Evolutionary conservation across 2,113 vertebrate genomes (phyloP).

Genomic region (Bos indicus): DNA sequence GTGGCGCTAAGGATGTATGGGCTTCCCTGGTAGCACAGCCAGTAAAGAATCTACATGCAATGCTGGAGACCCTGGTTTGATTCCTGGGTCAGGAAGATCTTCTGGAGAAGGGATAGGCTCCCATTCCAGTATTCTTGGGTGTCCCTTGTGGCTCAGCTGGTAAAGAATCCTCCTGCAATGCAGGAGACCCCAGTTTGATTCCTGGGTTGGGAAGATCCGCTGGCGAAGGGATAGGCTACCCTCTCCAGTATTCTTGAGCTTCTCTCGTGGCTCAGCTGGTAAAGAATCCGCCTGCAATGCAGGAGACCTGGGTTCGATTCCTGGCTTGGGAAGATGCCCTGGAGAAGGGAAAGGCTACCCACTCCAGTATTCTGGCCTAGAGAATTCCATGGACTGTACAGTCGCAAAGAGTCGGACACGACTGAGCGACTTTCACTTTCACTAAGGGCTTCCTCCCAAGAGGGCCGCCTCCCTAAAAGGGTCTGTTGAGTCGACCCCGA

Average conservation of each 20-base stretch:
- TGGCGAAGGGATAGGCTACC: background rate
- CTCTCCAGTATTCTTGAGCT: background rate
- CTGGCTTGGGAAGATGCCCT: no score
- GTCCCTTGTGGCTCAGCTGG: no score
- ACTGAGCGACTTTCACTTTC: background rate
- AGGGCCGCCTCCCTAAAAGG: background rate
- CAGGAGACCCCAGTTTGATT: background rate
- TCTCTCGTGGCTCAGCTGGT: no score
- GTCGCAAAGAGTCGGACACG: background rate
- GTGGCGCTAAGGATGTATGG: background rate
- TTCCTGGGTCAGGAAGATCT: background rate
- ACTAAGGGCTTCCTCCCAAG: background rate
- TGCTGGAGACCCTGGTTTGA: background rate
- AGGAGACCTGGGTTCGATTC: no score
- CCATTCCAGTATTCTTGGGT: background rate
- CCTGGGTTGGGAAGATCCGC: background rate
- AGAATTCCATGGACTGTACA: background rate
- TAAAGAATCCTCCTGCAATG: background rate
- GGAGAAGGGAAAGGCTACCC: no score
- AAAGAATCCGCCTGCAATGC: no score
- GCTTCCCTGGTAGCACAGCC: no score
- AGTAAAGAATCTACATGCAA: background rate
- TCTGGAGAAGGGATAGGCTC: background rate
- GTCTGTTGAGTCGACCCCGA: rapidly evolving
- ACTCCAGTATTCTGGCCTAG: background rate